Base-by-base conservation (phyloP, 2,888 invertebrate genomes). In the Apotomis betuletana region DNA sequence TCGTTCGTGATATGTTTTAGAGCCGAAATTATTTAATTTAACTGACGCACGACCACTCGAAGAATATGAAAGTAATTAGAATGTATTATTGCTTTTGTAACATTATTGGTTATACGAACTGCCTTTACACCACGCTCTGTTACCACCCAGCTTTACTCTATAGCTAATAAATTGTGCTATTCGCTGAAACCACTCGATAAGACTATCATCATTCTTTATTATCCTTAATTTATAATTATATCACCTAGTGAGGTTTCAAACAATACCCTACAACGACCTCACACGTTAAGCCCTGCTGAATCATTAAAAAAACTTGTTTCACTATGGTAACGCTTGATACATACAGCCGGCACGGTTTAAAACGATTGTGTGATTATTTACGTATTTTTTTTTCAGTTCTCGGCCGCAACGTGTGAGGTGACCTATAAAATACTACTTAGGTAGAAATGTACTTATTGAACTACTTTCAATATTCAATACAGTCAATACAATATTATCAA, bases 171-270 rank as follows among this genome's bases (percentile, higher is more conserved):
- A 89, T 92, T 92, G 92, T 91, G 92, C 91, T 91, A 89, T 87
- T 83, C 81, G 81, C 82, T 84, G 86, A 85, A 85, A 87, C 85
- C 89, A 82, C 80, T 82, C 85, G 80, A 80, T 80, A 79, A 79
- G 77, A 83, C 85, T 82, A 85, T 80, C 81, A 76, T 83, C 85
- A 79, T 84, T 84, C 82, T 81, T 85, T 85, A 84, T 82, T 83
- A 86, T 82, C 76, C 84, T 87, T 89, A 88, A 77, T 81, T 80
- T 81, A 86, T 85, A 85, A 83, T 83, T 87, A 88, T 91, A 90
- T 91, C 89, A 89, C 88, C 92, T 92, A 92, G 87, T 92, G 91
- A 92, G 92, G 92, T 91, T 91, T 89, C 89, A 90, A 91, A 91
- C 87, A 83, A 89, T 90, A 90, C 82, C 84, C 90, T 91, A 91